Base-by-base conservation (phyloP, 2,888 invertebrate genomes). In the Lacanobia oleracea region DNA sequence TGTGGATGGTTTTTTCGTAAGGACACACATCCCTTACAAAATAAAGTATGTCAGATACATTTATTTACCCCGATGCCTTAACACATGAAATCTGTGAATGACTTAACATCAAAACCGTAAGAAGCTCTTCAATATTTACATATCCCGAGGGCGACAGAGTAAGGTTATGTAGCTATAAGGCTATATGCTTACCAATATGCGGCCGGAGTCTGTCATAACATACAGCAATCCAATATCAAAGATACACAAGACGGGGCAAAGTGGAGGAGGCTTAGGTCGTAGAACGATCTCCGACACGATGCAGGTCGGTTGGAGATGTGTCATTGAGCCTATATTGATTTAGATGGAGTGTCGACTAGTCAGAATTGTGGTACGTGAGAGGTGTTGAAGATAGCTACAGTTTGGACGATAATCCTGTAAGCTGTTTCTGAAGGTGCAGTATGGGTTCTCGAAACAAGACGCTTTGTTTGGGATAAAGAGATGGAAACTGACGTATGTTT, bases 151-250 rank as follows among this genome's bases (percentile, higher is more conserved):
- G 59, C 67, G 62, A 53, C 56, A 59, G 23, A 59, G 57, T 70
- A 37, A 60, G 60, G 65, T 59, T 77, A 53, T 59, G 16, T 66
- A 57, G 50, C 57, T 72, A 64, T 76, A 68, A 18, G 45, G 68
- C 48, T 72, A 72, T 81, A 74, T 73, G 66, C 73, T 76, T 76
- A 81, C 73, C 76, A 80, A 82, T 82, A 80, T 85, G 64, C 60
- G 75, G 53, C 61, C 43, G 72, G 61, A 84, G 77, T 79, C 83
- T 86, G 83, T 81, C 86, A 86, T 86, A 85, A 86, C 85, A 86
- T 61, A 61, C 59, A 81, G 75, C 73, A 85, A 85, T 85, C 73
- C 81, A 85, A 85, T 85, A 86, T 85, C 66, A 64, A 83, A 81
- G 76, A 85, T 85, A 86, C 83, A 83, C 83, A 85, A 76, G 72